These are phyloP conservation scores for Rhysida immarginata DNA, from an alignment of 1,140 invertebrate species.

Conservation along the genomic window DNA sequence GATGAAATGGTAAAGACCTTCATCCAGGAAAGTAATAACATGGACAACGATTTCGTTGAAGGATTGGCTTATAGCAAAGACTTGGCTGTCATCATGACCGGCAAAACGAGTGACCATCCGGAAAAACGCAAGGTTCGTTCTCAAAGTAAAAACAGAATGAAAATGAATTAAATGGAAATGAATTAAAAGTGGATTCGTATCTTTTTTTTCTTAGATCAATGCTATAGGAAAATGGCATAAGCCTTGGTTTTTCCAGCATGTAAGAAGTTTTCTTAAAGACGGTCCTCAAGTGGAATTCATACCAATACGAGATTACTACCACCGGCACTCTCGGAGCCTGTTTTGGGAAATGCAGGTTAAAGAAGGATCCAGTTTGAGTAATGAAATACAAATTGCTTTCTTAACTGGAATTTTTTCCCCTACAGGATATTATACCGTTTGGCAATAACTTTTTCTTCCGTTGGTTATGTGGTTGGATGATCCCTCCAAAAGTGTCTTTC, in stretches of 20 bases:
- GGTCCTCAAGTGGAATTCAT: conserved; percentile 46
- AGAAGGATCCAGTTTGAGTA: neutral
- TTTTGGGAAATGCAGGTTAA: conserved; percentile 66
- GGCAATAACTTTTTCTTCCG: conserved; percentile 64
- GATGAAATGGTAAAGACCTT: conserved; percentile 36
- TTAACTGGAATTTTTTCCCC: neutral
- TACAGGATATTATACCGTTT: conserved; percentile 67
- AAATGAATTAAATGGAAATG: neutral
- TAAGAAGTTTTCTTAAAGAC: conserved; percentile 37
- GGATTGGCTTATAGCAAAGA: conserved; percentile 47
- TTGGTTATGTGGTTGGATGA: conserved; percentile 56
- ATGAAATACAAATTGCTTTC: neutral
- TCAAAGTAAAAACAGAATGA: neutral
- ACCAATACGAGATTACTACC: conserved; percentile 63
- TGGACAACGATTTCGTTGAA: conserved; percentile 57
- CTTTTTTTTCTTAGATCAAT: conserved; percentile 38
- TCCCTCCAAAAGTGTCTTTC: conserved; percentile 66
- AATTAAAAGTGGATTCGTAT: conserved; percentile 1
- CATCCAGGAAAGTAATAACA: conserved; percentile 34
- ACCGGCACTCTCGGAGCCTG: conserved; percentile 58
- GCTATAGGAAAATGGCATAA: conserved; percentile 59
- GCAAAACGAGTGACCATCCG: conserved; percentile 40
- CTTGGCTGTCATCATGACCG: conserved; percentile 57
- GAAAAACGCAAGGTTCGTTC: conserved; percentile 41
- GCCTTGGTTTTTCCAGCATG: conserved; percentile 72